Percentiles rank a stretch among this genome's conserved stretches.
Evolutionary conservation across 2,888 invertebrate genomes (phyloP).

Genomic region (Nebria brevicollis): DNA sequence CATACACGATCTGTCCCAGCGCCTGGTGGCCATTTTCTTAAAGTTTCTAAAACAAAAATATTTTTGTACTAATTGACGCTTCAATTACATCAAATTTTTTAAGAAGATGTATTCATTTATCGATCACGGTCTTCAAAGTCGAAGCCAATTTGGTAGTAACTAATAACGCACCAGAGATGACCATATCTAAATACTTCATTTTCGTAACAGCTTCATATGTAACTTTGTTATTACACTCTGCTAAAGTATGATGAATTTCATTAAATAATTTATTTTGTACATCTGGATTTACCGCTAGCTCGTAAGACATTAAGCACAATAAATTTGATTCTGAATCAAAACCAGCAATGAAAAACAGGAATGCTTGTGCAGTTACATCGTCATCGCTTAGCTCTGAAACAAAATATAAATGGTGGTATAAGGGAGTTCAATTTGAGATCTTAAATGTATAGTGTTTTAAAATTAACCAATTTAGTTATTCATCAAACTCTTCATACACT

Average conservation of each 20-base stretch:
- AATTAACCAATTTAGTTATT: too few relatives aligned
- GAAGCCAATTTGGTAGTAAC: too few relatives aligned
- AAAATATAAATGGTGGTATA: not conserved
- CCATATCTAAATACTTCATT: conserved; percentile 63
- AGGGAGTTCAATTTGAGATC: too few relatives aligned
- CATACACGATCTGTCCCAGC: conserved; percentile 64
- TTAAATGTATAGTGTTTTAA: too few relatives aligned
- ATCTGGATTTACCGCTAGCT: conserved; percentile 61
- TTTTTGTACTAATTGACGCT: not conserved
- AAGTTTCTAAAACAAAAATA: conserved; percentile 19
- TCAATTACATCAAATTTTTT: not conserved
- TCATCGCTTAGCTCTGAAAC: conserved; percentile 56
- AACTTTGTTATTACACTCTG: conserved; percentile 57
- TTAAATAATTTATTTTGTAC: conserved; percentile 57
- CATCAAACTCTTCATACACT: too few relatives aligned
- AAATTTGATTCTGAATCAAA: conserved; percentile 62
- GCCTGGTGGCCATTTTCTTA: conserved; percentile 65
- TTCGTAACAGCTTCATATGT: conserved; percentile 58
- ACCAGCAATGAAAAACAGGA: conserved; percentile 63
- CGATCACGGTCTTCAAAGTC: too few relatives aligned
- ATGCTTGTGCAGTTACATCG: conserved; percentile 66
- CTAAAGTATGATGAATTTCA: conserved; percentile 55
- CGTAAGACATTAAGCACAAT: conserved; percentile 61
- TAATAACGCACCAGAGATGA: conserved; percentile 47
- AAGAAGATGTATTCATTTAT: too few relatives aligned